Conservation (phyloP, 1,140 invertebrate species). For the Thaumatotibia leucotreta region DNA sequence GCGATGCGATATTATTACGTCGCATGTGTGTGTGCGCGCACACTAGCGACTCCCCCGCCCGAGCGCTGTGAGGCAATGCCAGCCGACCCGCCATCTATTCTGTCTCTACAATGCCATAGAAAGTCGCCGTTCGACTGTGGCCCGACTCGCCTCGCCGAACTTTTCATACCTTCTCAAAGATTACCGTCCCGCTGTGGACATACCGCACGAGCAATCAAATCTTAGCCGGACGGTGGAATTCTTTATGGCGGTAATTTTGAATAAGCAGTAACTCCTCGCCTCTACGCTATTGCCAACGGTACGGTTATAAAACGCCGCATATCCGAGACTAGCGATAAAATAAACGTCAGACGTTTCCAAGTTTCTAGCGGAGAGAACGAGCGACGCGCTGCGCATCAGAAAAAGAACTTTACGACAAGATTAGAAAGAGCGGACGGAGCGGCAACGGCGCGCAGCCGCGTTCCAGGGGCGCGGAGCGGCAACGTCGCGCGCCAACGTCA, state of each 20-base stretch:
- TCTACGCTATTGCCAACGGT: conserved; percentile 32
- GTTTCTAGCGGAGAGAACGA: conserved; percentile 67
- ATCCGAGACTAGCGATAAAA: conserved; percentile 62
- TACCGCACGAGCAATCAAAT: neutral
- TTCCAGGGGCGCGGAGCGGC: conserved; percentile 63
- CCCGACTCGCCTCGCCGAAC: conserved; percentile 58
- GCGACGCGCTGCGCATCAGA: conserved; percentile 73
- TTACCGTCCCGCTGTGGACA: conserved; percentile 37
- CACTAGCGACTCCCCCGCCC: conserved; percentile 27
- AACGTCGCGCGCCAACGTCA: conserved; percentile 67
- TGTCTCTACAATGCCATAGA: conserved; percentile 72
- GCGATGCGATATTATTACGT: conserved; percentile 63
- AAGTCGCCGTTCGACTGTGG: conserved; percentile 53
- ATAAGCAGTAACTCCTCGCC: conserved; percentile 45
- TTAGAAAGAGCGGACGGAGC: conserved; percentile 72
- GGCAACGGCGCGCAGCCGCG: conserved; percentile 70
- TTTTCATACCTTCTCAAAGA: conserved; percentile 59
- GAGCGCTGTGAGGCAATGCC: conserved; percentile 67
- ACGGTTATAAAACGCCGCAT: conserved; percentile 62
- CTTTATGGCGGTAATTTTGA: conserved; percentile 53
- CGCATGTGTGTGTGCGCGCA: conserved; percentile 50
- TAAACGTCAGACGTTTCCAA: conserved; percentile 69
- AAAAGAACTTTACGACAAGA: conserved; percentile 76
- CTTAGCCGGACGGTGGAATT: conserved; percentile 24
- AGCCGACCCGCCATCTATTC: conserved; percentile 54